phyloP scores from a whole-genome alignment of 1,140 invertebrate genomes.

The Drosophila truncata region DNA sequence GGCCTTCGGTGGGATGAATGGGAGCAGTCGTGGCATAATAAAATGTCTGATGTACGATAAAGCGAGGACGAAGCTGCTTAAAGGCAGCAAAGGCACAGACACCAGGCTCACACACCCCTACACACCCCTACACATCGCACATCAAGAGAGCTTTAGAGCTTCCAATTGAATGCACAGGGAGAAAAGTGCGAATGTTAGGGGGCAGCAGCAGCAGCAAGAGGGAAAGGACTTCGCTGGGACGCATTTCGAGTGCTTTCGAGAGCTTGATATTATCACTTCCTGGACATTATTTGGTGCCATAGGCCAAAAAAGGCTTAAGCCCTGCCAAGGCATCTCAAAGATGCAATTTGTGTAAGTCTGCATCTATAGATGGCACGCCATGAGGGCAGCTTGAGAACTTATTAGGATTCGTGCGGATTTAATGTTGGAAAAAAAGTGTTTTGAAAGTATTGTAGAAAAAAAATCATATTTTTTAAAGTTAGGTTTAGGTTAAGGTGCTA shows the following conservation, averaged over 20 bases:
- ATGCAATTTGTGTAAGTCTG: conserved; percentile 48
- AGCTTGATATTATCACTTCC: conserved; percentile 78
- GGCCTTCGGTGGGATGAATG: conserved; percentile 1
- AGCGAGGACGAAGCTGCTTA: conserved; percentile 55
- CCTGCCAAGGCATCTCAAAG: conserved; percentile 55
- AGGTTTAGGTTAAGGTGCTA: no score
- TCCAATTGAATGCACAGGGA: conserved; percentile 76
- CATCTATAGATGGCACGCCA: conserved; percentile 37
- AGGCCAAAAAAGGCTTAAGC: conserved; percentile 79
- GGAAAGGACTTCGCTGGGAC: conserved; percentile 12
- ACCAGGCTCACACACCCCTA: background rate
- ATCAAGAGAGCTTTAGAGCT: conserved; percentile 52
- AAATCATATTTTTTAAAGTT: no score
- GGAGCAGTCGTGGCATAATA: conserved; percentile 57
- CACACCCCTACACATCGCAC: conserved; percentile 25
- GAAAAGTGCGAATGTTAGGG: conserved; percentile 27
- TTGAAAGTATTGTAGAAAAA: no score
- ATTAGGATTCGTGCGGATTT: background rate
- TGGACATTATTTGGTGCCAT: conserved; percentile 79
- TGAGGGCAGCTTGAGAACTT: conserved; percentile 17
- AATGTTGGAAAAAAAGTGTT: background rate
- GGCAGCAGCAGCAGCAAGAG: background rate
- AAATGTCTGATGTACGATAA: conserved; percentile 77
- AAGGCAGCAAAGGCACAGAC: conserved; percentile 33
- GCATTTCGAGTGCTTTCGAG: conserved; percentile 58